A percentile compares a stretch with the other conserved stretches of the same genome.
These are phyloP conservation scores for Stegostoma tigrinum DNA, from an alignment of 2,113 vertebrate genomes.

Conservation along the genomic window DNA sequence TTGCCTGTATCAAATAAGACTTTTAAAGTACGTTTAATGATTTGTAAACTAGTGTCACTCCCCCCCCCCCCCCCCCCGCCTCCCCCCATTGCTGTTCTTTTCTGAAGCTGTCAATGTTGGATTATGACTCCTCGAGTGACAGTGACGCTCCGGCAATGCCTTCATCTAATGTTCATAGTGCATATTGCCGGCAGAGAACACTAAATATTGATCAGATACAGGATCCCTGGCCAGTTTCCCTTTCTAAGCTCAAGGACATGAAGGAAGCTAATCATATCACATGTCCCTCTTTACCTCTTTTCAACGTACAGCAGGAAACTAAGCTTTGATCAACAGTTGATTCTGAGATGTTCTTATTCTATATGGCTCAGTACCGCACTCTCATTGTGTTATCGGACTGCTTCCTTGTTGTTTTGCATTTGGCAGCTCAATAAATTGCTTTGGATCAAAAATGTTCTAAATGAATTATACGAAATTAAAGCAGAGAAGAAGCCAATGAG, in stretches of 20 bases:
- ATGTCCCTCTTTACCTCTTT: neutral
- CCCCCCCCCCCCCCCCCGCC: too few relatives aligned
- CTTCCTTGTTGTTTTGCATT: neutral
- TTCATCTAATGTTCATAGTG: neutral
- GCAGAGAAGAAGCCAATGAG: neutral
- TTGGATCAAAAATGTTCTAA: neutral
- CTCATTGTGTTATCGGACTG: neutral
- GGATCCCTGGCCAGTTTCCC: neutral
- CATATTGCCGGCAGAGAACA: neutral
- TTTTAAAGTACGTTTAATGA: neutral
- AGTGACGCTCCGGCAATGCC: neutral
- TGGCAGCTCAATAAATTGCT: neutral
- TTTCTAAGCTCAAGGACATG: neutral
- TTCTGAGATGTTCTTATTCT: neutral
- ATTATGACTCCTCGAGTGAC: neutral
- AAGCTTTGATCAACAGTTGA: neutral
- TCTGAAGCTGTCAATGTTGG: neutral
- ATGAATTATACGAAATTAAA: neutral
- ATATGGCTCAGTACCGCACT: neutral
- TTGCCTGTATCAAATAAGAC: neutral
- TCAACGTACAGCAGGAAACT: neutral
- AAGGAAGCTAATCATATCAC: neutral
- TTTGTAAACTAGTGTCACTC: neutral
- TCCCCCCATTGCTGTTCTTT: neutral
- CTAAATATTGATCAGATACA: neutral